Evolutionary conservation across 2,113 vertebrate species (phyloP).

Genomic region (Aleadryas rufinucha): DNA sequence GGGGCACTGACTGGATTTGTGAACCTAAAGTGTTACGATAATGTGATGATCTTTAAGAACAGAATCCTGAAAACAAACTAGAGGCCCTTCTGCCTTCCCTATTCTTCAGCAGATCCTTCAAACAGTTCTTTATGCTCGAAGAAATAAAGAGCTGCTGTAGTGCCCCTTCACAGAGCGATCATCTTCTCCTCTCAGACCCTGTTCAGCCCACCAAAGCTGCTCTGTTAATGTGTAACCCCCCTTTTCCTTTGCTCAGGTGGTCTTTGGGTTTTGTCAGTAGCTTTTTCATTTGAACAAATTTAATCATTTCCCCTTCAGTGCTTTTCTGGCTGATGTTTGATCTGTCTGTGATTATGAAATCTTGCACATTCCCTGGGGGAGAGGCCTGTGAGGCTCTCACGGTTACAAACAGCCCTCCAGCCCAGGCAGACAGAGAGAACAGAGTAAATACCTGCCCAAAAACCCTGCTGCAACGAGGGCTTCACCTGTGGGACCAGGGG

Average conservation of each 20-base stretch:
- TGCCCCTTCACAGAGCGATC: background rate
- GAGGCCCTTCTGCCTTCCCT: background rate
- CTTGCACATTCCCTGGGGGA: rapidly evolving
- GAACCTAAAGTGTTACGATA: rapidly evolving
- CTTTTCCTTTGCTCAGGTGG: background rate
- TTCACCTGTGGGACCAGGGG: background rate
- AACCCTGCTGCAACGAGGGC: background rate
- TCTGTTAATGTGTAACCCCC: background rate
- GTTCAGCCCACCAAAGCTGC: background rate
- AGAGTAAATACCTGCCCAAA: background rate
- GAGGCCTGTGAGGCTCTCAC: rapidly evolving
- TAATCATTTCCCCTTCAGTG: background rate
- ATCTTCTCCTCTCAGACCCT: background rate
- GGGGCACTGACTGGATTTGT: background rate
- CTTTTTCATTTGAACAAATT: background rate
- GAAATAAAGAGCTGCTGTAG: background rate
- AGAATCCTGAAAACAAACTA: background rate
- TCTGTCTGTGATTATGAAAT: background rate
- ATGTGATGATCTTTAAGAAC: background rate
- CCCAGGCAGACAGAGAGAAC: background rate
- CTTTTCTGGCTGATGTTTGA: background rate
- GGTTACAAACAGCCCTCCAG: background rate
- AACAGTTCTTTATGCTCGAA: background rate
- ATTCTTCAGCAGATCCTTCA: background rate
- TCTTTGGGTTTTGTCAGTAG: background rate